Percentiles rank a stretch among this genome's conserved stretches.
phyloP scores from a whole-genome alignment of 2,888 invertebrate species.

The Drosophila eohydei region DNA sequence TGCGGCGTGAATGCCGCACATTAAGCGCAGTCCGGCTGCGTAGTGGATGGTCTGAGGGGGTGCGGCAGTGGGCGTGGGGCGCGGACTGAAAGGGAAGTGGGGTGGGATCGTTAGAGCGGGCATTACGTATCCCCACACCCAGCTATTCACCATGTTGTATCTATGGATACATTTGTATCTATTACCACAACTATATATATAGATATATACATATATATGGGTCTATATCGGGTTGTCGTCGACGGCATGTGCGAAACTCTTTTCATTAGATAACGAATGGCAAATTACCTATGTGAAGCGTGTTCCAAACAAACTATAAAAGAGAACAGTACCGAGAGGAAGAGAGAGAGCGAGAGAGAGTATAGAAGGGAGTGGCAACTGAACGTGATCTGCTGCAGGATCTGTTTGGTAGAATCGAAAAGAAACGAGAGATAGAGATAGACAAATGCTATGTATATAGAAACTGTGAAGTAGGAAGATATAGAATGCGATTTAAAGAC shows the following conservation, averaged over 20 bases:
- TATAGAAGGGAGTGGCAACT: not conserved
- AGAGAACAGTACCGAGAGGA: not conserved
- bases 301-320: not conserved
- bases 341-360: not conserved
- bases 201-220: conserved; percentile 2
- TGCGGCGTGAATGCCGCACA: conserved; percentile 67
- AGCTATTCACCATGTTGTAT: conserved; percentile 13
- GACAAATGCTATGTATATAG: not conserved
- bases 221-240: conserved; percentile 19
- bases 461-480: not conserved
- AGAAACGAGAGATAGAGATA: not conserved
- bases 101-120: conserved; percentile 11
- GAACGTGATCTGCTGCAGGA: not conserved
- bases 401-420: not conserved
- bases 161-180: conserved; percentile 22
- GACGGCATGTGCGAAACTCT: conserved; percentile 29
- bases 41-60: not conserved
- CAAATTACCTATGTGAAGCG: conserved; percentile 25
- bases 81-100: not conserved
- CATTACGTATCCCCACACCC: conserved; percentile 32
- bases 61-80: not conserved
- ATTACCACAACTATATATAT: conserved; percentile 11
- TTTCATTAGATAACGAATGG: conserved; percentile 44
- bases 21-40: conserved; percentile 54
- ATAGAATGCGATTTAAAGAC: too few relatives aligned